These are phyloP conservation scores for Maccullochella peelii DNA, from an alignment of 2,113 vertebrate genomes.

Conservation along the genomic window DNA sequence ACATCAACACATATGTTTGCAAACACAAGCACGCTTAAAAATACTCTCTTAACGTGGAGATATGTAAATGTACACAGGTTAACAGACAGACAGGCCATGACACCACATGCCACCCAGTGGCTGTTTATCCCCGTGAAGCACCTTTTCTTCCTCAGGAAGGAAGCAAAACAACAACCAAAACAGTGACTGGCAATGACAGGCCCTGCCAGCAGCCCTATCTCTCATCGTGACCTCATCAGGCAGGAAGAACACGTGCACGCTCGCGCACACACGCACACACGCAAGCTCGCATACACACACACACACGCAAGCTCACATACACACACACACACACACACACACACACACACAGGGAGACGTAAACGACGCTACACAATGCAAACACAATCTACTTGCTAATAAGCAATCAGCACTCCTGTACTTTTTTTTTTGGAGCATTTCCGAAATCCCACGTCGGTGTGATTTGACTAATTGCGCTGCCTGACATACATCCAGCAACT, in stretches of 20 bases:
- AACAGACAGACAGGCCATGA: conserved; percentile 55
- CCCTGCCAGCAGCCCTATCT: conserved; percentile 69
- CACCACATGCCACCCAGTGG: conserved; percentile 64
- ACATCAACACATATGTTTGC: conserved; percentile 54
- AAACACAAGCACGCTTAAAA: conserved; percentile 48
- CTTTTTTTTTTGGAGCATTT: conserved; percentile 47
- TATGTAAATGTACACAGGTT: conserved; percentile 54
- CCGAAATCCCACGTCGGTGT: conserved; percentile 58
- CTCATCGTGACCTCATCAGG: conserved; percentile 76
- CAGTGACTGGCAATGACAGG: conserved; percentile 79
- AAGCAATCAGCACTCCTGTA: conserved; percentile 68
- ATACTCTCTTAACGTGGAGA: conserved; percentile 28
- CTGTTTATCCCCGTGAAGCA: conserved; percentile 71
- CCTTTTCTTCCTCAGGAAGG: conserved; percentile 73
- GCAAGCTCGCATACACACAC: conserved; percentile 10
- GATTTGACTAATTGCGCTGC: conserved; percentile 79
- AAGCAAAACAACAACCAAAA: conserved; percentile 77
- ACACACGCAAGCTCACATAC: conserved; percentile 5
- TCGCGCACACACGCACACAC: background rate
- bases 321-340: conserved; percentile 1
- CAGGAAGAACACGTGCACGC: conserved; percentile 31
- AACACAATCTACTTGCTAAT: conserved; percentile 71
- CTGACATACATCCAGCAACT: conserved; percentile 68
- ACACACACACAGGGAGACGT: background rate
- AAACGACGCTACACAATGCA: conserved; percentile 54